Conservation (phyloP, 37 sponge, comb jelly and placozoan species). For the Amphimedon queenslandica region DNA sequence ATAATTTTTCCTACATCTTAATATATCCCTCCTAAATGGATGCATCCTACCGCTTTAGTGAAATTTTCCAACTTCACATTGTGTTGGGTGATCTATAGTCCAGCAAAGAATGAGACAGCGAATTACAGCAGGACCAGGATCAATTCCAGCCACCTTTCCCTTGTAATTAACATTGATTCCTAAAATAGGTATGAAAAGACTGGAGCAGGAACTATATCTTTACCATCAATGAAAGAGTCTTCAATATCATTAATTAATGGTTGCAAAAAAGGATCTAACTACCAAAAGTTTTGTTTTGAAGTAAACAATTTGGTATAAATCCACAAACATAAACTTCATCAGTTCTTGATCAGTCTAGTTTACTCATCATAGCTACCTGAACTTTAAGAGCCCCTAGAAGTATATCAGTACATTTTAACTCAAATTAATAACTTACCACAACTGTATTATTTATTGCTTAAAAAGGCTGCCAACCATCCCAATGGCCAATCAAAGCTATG, state of each 20-base stretch:
- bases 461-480: slow-evolving; percentile 49
- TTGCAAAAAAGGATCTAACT: slow-evolving; percentile 14
- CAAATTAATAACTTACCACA: slow-evolving; percentile 13
- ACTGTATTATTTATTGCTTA: slow-evolving; percentile 9
- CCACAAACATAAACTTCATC: slow-evolving; percentile 21
- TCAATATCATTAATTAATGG: slow-evolving; percentile 18
- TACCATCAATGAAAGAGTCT: slow-evolving; percentile 19
- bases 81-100: slow-evolving; percentile 30
- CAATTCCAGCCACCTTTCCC: slow-evolving; percentile 8
- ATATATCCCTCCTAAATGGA: slow-evolving; percentile 3
- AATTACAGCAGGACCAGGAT: slow-evolving; percentile 11
- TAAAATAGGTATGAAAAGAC: no score
- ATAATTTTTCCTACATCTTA: no score
- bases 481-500: slow-evolving; percentile 31
- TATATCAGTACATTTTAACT: not conserved
- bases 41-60: not conserved
- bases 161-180: slow-evolving; percentile 24
- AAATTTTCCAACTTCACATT: slow-evolving; percentile 24
- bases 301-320: slow-evolving; percentile 19
- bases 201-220: no score
- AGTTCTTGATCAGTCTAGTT: not conserved
- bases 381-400: slow-evolving; percentile 10
- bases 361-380: slow-evolving; percentile 11
- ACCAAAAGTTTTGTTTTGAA: slow-evolving; percentile 9
- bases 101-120: slow-evolving; percentile 21